Evolutionary conservation across 2,113 vertebrate species (phyloP), one percentile per base, ranked within the genome.

Genomic region (Neolamprologus longior): DNA sequence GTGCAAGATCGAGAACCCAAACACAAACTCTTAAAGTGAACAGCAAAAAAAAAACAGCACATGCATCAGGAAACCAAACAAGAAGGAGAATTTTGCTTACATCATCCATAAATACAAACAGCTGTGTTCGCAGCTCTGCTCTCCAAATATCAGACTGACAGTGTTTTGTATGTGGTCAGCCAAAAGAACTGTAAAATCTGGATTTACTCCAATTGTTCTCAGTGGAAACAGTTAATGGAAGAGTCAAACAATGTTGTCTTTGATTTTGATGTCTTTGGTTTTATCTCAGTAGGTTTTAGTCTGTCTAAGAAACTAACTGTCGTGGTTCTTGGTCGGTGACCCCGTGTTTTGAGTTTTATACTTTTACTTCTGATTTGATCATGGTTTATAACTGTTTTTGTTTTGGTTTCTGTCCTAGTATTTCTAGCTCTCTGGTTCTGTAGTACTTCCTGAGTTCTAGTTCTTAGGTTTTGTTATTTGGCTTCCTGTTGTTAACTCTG

Each of bases 281-380:
- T 21, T 68, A 40, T 37, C 31, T 12, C 17, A 35, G 28, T n/a
- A 31, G 14, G 31, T n/a, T 37, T 66, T n/a, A 66, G 61, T 37
- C 61, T n/a, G 17, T 66, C 9, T 66, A 7, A 35, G 31, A 12
- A 66, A 35, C 61, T 66, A 66, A 66, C 5, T 31, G 14, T 31
- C 0, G 1, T 58, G 57, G 55, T 58, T 58, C 55, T 31, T 1
- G 3, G 55, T 58, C 2, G 14, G 57, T 58, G 57, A 31, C 26
- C 26, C 2, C 0, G 8, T 58, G 57, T 31, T 58, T 31, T 58
- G 57, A 58, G 3, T 31, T 58, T 58, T 31, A 31, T 58, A 17
- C 57, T 58, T 58, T 58, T 58, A 58, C 57, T 31, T 58, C 5
- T 58, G 57, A 58, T 58, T 58, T 58, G 3, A 6, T 58, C 57